These are phyloP conservation scores for Sus scrofa DNA, from an alignment of 2,113 vertebrate species.

Conservation along the genomic window T2T-Sscrofa CM000824.6:187874001-187874500, in stretches of 20 bases:
- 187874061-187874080: background rate
- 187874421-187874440: background rate
- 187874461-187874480: background rate
- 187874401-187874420: background rate
- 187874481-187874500: slow-evolving; percentile 46
- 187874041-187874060: background rate
- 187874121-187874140: background rate
- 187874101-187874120: background rate
- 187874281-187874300: background rate
- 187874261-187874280: background rate
- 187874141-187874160: background rate
- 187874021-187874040: background rate
- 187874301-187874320: no score
- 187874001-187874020: background rate
- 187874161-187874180: background rate
- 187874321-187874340: no score
- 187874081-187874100: slow-evolving; percentile 22
- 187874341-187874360: background rate
- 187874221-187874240: background rate
- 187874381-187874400: background rate
- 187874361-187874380: background rate
- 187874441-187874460: background rate
- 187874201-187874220: background rate
- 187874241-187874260: background rate
- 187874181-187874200: background rate